A percentile compares a stretch with the other conserved stretches of the same genome.
These are phyloP conservation scores for Ophion obscuratus DNA, from an alignment of 2,888 invertebrate species.

Conservation along the genomic window DNA sequence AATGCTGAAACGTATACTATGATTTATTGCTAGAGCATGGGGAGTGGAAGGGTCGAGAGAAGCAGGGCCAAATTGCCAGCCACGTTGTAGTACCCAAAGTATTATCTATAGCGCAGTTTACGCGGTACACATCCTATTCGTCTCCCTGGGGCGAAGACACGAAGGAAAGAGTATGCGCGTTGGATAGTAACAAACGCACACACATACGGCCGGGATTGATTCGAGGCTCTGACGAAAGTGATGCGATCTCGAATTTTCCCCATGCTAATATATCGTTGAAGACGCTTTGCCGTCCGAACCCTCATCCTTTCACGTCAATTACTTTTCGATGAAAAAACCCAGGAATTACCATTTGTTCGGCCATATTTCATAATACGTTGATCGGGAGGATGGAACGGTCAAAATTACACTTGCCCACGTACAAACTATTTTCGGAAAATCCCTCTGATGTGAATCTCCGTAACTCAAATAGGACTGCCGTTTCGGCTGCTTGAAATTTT, in stretches of 20 bases:
- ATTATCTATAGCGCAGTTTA: conserved; percentile 50
- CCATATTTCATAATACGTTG: too few species aligned
- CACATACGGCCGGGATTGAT: background rate
- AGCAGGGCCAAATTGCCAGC: conserved; percentile 36
- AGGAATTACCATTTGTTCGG: too few species aligned
- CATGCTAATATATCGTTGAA: too few species aligned
- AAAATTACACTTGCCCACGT: too few species aligned
- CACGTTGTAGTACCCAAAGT: conserved; percentile 18
- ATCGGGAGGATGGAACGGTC: too few species aligned
- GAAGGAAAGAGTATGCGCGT: background rate
- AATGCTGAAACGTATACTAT: conserved; percentile 33
- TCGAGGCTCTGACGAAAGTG: background rate
- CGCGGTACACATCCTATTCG: conserved; percentile 60
- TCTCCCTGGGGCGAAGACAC: background rate
- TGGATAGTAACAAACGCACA: background rate
- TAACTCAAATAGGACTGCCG: too few species aligned
- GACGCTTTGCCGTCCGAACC: too few species aligned
- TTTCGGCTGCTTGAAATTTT: too few species aligned
- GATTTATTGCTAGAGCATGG: conserved; percentile 58
- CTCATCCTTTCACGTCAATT: too few species aligned
- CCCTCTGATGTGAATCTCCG: too few species aligned
- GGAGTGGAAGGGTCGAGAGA: conserved; percentile 30
- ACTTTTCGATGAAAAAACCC: too few species aligned
- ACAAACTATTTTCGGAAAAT: too few species aligned
- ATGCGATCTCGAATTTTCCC: background rate